Evolutionary conservation across 2,888 invertebrate species (phyloP), one percentile per base, ranked within the genome.

Genomic region (Epirrhoe alternata): DNA sequence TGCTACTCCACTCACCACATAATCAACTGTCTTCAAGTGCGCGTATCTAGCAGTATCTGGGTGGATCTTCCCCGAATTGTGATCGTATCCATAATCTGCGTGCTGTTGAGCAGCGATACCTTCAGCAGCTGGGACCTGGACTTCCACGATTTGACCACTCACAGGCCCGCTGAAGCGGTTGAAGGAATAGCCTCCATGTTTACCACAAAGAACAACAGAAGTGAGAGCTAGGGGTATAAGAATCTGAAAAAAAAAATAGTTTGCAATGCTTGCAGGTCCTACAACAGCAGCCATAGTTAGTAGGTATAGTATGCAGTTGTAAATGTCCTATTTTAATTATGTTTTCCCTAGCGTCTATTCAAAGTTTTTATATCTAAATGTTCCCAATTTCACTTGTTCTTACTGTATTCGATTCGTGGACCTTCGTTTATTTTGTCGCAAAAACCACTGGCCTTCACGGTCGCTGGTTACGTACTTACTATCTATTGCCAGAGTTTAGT

Each of bases 151-250:
- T 77, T 94, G 90, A 0, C 96, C 96, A 78, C 95, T 96, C 31
- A 96, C 96, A 17, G 97, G 97, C 7, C 96, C 96, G 80, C 94
- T 94, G 86, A 96, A 96, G 74, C 95, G 94, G 79, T 95, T 95
- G 85, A 95, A 96, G 6, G 96, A 96, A 80, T 95, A 96, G 55
- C 96, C 95, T 38, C 95, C 94, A 1, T 89, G 89, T 64, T 83
- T 87, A 1, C 73, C 84, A 12, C 85, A 74, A 5, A 85, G 64
- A 1, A 76, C 87, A 5, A 79, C 66, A n/a, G 90, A 74, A 12
- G 81, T 82, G 63, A 88, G 61, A 8, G 83, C 78, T 24, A 90
- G 64, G 6, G 88, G 72, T 16, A 81, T 72, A 31, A 89, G 70
- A 30, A 85, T 76, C 92, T 92, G 81, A n/a, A 83, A 83, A 68